phyloP scores from a whole-genome alignment of 2,797 vertebrate genomes.

The Syngnathus rostellatus region DNA sequence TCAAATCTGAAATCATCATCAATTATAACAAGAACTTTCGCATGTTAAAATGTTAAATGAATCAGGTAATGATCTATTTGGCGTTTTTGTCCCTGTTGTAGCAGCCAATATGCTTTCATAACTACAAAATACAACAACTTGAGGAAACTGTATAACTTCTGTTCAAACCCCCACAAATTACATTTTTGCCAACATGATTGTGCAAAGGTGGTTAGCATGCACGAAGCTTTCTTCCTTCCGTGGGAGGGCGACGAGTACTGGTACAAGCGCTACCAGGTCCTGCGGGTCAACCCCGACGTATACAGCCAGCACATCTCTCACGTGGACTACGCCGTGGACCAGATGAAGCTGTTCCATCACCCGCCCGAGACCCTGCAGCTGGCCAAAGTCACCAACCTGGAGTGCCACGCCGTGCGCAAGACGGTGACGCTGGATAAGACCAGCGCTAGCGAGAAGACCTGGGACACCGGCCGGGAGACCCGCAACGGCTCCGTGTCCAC shows the following conservation, averaged over 20 bases:
- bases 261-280: conserved; percentile 69
- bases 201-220: conserved; percentile 31
- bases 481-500: conserved; percentile 58
- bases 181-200: neutral
- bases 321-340: conserved; percentile 55
- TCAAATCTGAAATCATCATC: too few species aligned
- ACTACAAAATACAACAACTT: too few species aligned
- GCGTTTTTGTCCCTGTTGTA: too few species aligned
- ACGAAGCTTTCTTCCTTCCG: conserved; percentile 69
- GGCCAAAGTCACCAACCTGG: conserved; percentile 59
- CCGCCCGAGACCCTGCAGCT: conserved; percentile 61
- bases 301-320: conserved; percentile 66
- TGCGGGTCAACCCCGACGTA: conserved; percentile 57
- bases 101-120: too few species aligned
- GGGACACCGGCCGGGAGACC: conserved; percentile 61
- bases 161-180: too few species aligned
- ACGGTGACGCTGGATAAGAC: conserved; percentile 60
- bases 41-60: too few species aligned
- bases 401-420: conserved; percentile 56
- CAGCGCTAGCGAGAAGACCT: conserved; percentile 48
- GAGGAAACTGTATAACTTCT: too few species aligned
- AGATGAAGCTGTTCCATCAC: conserved; percentile 59
- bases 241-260: conserved; percentile 71
- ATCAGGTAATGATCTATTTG: too few species aligned
- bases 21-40: too few species aligned